Conservation (phyloP, 2,797 vertebrate species). For the Petrocephalus schoutedeni region DNA sequence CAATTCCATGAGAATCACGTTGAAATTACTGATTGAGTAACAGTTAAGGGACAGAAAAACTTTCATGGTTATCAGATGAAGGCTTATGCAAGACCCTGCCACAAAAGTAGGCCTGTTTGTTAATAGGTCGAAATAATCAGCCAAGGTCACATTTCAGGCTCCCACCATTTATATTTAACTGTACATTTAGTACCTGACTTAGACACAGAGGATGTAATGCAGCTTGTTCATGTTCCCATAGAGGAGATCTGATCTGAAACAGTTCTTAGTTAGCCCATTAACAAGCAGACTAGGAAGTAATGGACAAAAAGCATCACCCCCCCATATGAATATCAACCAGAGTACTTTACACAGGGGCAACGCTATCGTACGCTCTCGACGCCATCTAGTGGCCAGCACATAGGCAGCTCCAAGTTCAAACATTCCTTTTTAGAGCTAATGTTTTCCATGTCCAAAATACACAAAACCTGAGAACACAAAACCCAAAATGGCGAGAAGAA, state of each 20-base stretch:
- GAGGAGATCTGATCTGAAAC: neutral
- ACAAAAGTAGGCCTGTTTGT: too few species aligned
- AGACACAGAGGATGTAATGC: neutral
- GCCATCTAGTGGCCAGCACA: slow-evolving; percentile 21
- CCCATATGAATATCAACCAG: neutral
- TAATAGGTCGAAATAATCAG: neutral
- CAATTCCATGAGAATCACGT: neutral
- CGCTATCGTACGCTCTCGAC: neutral
- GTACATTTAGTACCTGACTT: neutral
- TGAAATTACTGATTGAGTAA: neutral
- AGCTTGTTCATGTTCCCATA: neutral
- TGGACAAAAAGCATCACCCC: neutral
- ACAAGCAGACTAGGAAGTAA: neutral
- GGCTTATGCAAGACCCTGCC: neutral
- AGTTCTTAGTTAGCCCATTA: too few species aligned
- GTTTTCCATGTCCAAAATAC: neutral
- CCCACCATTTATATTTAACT: neutral
- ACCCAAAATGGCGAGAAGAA: neutral
- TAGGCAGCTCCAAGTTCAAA: too few species aligned
- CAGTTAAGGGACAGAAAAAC: neutral
- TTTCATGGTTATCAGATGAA: neutral
- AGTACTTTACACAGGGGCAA: neutral
- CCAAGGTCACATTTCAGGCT: neutral
- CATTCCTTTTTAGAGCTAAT: neutral
- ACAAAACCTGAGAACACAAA: neutral